A percentile compares a stretch with the other conserved stretches of the same genome.
phyloP scores from a whole-genome alignment of 2,113 vertebrate species.

The Micromys minutus region DNA sequence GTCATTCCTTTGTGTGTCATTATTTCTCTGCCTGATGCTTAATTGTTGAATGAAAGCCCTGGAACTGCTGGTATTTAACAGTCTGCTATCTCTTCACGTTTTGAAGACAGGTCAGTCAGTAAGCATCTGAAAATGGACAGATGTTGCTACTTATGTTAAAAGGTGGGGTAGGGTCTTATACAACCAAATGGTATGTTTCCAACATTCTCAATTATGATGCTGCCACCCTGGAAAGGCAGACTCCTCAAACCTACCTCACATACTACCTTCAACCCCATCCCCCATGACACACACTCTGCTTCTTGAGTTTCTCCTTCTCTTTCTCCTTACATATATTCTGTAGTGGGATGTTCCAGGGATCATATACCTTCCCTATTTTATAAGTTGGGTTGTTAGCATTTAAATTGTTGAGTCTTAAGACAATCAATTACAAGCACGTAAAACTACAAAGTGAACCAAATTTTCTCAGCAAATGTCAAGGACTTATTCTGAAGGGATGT shows the following conservation, averaged over 20 bases:
- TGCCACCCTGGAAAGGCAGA: background rate
- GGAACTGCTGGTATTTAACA: background rate
- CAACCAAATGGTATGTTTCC: background rate
- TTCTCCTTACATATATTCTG: background rate
- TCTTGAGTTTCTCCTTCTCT: background rate
- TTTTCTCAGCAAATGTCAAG: background rate
- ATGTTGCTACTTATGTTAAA: background rate
- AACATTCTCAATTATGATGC: background rate
- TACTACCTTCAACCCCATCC: background rate
- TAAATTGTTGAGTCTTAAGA: background rate
- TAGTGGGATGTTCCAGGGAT: no score
- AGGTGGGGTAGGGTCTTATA: background rate
- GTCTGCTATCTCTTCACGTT: background rate
- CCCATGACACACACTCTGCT: background rate
- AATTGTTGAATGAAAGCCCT: background rate
- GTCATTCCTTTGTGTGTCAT: background rate
- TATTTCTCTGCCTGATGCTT: background rate
- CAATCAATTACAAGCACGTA: background rate
- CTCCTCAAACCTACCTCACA: accelerated
- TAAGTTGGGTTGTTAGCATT: background rate
- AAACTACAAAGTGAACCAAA: background rate
- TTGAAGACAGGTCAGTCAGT: background rate
- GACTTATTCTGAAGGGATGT: background rate
- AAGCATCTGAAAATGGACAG: background rate
- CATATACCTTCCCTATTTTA: background rate